Base-by-base conservation (phyloP, 1,140 invertebrate species). In the Leptinotarsa undecemlineata region DNA sequence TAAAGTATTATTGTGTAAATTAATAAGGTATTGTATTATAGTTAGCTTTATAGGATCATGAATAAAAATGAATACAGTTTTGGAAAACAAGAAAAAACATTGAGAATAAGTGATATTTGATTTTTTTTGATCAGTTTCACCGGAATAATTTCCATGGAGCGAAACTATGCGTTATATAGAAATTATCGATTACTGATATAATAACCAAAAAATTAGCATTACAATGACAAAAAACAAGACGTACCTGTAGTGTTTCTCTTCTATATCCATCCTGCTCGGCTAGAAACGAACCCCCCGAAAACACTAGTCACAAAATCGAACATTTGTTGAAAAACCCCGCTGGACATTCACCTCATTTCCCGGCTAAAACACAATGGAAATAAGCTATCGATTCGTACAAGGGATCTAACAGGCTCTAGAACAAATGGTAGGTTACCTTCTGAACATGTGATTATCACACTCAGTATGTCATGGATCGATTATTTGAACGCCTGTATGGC, bases 231-330 rank as follows among this genome's bases (percentile, higher is more conserved):
- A 42, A 48, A 21, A 15, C 17, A 60, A 48, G 21, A 68, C 73
- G 21, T 74, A 81, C 81, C 81, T 78, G 69, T 82, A 74, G 64
- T 82, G 77, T 64, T 80, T 82, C 48, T 78, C 78, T 66, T 74
- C 70, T 21, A 69, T 67, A 69, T 80, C 79, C 80, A 80, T 81
- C 48, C 77, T 81, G 71, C 48, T 47, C 17, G 48, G 21, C 67
- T 72, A 26, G 26, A 33, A 64, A 63, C 62, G 33, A 73, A 23
- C 47, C 68, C 74, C 51, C n/a, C 14, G 6, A 19, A 21, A 64
- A 17, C 13, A n/a, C 19, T 8, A 15, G 14, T 15, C 62, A 26
- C 14, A 20, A 20, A 64, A 64, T 19, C 62, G 14, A 20, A 21
- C 62, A 64, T 64, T 64, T 64, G 62, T 26, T 64, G 62, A 20